Evolutionary conservation across 2,888 invertebrate genomes (phyloP).

Genomic region (Rutpela maculata): DNA sequence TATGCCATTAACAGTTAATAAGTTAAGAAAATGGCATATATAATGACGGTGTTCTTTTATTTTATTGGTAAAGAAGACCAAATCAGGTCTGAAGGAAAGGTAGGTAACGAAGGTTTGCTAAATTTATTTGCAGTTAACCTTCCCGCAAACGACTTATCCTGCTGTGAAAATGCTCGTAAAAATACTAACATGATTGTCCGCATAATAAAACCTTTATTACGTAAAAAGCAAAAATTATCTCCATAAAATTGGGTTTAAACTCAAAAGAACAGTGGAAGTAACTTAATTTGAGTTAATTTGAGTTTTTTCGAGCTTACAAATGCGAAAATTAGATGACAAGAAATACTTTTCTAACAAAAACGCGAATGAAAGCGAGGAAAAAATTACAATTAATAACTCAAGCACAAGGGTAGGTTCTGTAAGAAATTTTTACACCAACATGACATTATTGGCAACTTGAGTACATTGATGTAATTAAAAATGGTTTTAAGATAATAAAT

Average conservation of each 20-base stretch:
- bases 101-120: constrained; percentile 61
- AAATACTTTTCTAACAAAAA: too few species aligned
- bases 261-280: background rate
- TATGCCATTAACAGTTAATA: constrained; percentile 38
- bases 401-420: too few species aligned
- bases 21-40: constrained; percentile 40
- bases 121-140: constrained; percentile 63
- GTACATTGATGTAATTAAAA: too few species aligned
- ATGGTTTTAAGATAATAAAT: too few species aligned
- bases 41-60: constrained; percentile 44
- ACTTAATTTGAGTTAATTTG: too few species aligned
- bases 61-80: constrained; percentile 44
- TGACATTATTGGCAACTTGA: too few species aligned
- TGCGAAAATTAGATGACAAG: too few species aligned
- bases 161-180: constrained; percentile 65
- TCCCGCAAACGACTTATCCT: constrained; percentile 63
- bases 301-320: too few species aligned
- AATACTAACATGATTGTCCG: constrained; percentile 64
- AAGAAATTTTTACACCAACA: too few species aligned
- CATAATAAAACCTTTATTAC: constrained; percentile 60
- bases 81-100: constrained; percentile 52
- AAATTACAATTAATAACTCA: too few species aligned
- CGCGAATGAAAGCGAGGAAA: too few species aligned
- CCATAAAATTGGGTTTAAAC: constrained; percentile 34
- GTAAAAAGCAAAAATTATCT: constrained; percentile 53